Evolutionary conservation across 2,797 vertebrate genomes (phyloP).

Genomic region (Oryzias dopingdopingensis): DNA sequence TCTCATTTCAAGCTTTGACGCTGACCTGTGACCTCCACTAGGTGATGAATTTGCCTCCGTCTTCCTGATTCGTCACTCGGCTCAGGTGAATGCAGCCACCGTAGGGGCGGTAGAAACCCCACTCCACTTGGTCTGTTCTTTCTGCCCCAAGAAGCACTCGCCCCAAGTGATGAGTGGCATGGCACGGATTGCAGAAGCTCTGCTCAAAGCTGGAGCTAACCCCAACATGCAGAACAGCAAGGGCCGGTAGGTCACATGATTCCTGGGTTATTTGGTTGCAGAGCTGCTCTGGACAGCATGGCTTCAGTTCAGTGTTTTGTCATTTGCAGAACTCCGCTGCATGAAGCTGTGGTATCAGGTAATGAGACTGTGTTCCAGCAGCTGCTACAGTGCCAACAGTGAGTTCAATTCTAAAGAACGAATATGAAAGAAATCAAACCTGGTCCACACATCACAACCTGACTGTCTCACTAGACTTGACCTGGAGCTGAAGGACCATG

Average conservation of each 20-base stretch:
- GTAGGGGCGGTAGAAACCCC: slow-evolving; percentile 92
- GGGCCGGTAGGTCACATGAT: slow-evolving; percentile 83
- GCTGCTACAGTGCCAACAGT: slow-evolving; percentile 96
- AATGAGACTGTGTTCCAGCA: slow-evolving; percentile 95
- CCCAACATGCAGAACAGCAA: slow-evolving; percentile 96
- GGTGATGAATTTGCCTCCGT: slow-evolving; percentile 95
- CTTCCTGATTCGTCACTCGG: slow-evolving; percentile 93
- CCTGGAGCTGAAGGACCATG: slow-evolving; percentile 93
- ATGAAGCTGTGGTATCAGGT: slow-evolving; percentile 88
- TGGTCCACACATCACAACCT: slow-evolving; percentile 4
- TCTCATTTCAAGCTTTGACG: too few relatives aligned
- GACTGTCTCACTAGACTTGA: slow-evolving; percentile 80
- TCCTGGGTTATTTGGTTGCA: neutral
- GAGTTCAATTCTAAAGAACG: slow-evolving; percentile 59
- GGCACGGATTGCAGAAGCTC: slow-evolving; percentile 88
- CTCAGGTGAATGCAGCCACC: slow-evolving; percentile 91
- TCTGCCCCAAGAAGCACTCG: slow-evolving; percentile 88
- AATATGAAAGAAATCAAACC: neutral
- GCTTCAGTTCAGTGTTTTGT: slow-evolving; percentile 12
- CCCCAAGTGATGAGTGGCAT: slow-evolving; percentile 88
- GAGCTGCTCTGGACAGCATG: neutral
- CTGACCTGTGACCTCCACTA: slow-evolving; percentile 22
- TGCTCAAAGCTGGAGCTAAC: slow-evolving; percentile 92
- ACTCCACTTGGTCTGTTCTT: slow-evolving; percentile 91
- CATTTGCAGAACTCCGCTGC: slow-evolving; percentile 87